Conservation (phyloP, 2,113 vertebrate genomes). For the Phrynosoma blainvillii region DNA sequence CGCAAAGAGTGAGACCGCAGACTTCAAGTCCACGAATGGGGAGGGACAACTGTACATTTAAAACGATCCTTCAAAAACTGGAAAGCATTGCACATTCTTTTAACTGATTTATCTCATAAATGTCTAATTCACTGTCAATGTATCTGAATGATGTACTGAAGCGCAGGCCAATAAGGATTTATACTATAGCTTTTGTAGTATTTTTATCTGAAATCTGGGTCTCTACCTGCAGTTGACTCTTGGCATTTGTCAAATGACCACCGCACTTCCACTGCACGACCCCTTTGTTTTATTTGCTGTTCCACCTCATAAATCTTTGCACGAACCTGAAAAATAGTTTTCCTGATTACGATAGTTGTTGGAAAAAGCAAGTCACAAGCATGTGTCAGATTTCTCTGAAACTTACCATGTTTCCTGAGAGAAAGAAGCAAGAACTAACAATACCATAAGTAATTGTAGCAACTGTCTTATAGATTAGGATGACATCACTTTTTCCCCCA, state of each 20-base stretch:
- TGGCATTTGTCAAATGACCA: slow-evolving; percentile 85
- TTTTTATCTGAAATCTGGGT: accelerated
- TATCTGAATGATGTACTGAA: not conserved
- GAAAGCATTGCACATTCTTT: too few species aligned
- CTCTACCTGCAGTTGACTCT: slow-evolving; percentile 78
- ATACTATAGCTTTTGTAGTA: not conserved
- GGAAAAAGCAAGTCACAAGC: not conserved
- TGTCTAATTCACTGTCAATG: accelerated
- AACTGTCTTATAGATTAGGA: not conserved
- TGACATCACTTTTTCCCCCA: not conserved
- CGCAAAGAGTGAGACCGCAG: too few species aligned
- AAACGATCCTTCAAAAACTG: too few species aligned
- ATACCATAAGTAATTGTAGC: not conserved
- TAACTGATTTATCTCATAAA: too few species aligned
- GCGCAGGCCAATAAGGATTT: not conserved
- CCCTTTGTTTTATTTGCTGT: slow-evolving; percentile 81
- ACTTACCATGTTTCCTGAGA: not conserved
- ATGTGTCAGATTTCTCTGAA: slow-evolving; percentile 1
- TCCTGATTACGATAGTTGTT: slow-evolving; percentile 35
- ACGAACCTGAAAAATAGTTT: slow-evolving; percentile 71
- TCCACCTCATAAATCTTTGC: slow-evolving; percentile 79
- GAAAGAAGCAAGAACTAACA: slow-evolving; percentile 10
- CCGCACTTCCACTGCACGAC: slow-evolving; percentile 78
- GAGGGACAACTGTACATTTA: too few species aligned
- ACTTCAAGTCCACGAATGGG: too few species aligned